These are phyloP conservation scores for Danio rerio DNA, from an alignment of 2,113 vertebrate genomes.

Conservation along the genomic window GRCz12tu NC_133181.1:16183501-16184000, in stretches of 20 bases:
- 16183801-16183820: not conserved
- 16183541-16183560: too few species aligned
- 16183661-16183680: not conserved
- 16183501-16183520: too few species aligned
- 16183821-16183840: constrained; percentile 5
- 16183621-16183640: not conserved
- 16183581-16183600: too few species aligned
- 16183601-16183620: not conserved
- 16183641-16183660: not conserved
- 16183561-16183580: too few species aligned
- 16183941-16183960: not conserved
- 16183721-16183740: constrained; percentile 39
- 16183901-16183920: not conserved
- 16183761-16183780: constrained; percentile 17
- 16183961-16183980: too few species aligned
- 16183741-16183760: constrained; percentile 10
- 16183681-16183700: not conserved
- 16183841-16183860: not conserved
- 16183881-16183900: not conserved
- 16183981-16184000: not conserved
- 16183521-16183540: too few species aligned
- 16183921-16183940: constrained; percentile 11
- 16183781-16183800: not conserved
- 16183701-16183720: not conserved
- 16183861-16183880: not conserved